Evolutionary conservation across 2,888 invertebrate species (phyloP), one percentile per base, ranked within the genome.

Genomic region (Venustoraphidia nigricollis): DNA sequence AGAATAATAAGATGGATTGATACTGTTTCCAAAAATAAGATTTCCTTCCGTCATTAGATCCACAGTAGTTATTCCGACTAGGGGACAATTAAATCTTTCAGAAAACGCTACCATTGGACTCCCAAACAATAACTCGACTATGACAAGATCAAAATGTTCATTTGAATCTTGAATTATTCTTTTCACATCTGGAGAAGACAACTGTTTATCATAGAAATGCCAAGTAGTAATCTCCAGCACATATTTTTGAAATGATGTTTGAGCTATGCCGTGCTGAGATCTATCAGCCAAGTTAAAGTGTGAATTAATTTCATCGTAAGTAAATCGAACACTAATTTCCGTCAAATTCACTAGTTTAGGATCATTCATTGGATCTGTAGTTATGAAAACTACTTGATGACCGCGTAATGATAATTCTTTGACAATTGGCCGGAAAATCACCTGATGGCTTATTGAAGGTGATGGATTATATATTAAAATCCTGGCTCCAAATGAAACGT

Each of bases 391-490:
- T 0, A 74, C 54, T 45, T 72, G 62, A 49, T 74, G 73, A 1
- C 72, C 72, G 10, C 66, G 59, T 43, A 55, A 62, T 0, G 62
- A 62, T n/a, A 74, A 55, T 41, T 68, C 68, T 2, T 62, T 58
- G 9, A 62, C 62, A 3, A 73, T 47, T 2, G 64, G 59, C 11
- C 65, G 59, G 48, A 63, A 70, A 0, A 67, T 64, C 0, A 68
- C 57, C 57, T 71, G 71, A 51, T 72, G 72, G 46, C 71, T 72
- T 36, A 69, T 61, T 0, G 69, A 67, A 1, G 71, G 65, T 3
- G 58, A 55, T 1, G 71, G 63, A 40, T 66, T 59, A 0, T 69
- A 52, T 0, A 55, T 63, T n/a, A 70, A 52, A 45, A 70, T 70
- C 48, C 58, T 61, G 1, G 63, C 64, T 27, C 27, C 27, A 27